Conservation (phyloP, 2,797 vertebrate species). For the Tadarida brasiliensis region DNA sequence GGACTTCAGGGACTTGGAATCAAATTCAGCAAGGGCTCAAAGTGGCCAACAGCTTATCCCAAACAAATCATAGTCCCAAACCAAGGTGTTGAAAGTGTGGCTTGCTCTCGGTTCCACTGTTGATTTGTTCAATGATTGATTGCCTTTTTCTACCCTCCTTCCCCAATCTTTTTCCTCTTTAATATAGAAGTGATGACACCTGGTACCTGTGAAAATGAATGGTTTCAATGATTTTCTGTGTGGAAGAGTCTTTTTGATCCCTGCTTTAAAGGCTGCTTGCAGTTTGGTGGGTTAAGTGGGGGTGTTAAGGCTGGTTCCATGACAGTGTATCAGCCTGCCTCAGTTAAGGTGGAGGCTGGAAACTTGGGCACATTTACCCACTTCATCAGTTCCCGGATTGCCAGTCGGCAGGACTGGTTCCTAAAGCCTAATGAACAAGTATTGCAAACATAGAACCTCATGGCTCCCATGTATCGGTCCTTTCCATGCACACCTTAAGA, state of each 20-base stretch:
- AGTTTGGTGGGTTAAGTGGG: background rate
- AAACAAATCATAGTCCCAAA: slow-evolving; percentile 61
- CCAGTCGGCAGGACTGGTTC: background rate
- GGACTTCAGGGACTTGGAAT: slow-evolving; percentile 51
- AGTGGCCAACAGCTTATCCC: slow-evolving; percentile 58
- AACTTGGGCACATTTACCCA: background rate
- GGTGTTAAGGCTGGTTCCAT: background rate
- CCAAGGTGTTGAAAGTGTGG: slow-evolving; percentile 61
- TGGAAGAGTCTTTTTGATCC: background rate
- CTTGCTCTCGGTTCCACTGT: background rate
- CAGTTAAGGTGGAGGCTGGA: background rate
- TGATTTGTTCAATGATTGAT: background rate
- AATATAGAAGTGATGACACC: background rate
- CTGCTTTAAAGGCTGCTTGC: slow-evolving; percentile 2
- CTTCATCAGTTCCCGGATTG: background rate
- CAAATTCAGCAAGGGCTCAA: slow-evolving; percentile 43
- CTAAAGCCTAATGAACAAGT: background rate
- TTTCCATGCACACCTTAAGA: background rate
- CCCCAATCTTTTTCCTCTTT: slow-evolving; percentile 61
- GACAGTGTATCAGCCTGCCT: background rate
- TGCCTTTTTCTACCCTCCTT: slow-evolving; percentile 36
- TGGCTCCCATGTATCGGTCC: background rate
- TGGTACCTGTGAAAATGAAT: slow-evolving; percentile 51
- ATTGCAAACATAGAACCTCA: background rate
- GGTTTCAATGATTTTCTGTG: background rate